These are phyloP conservation scores for Schizothorax lantsangensis DNA, from an alignment of 2,797 vertebrate species.

Conservation along the genomic window DNA sequence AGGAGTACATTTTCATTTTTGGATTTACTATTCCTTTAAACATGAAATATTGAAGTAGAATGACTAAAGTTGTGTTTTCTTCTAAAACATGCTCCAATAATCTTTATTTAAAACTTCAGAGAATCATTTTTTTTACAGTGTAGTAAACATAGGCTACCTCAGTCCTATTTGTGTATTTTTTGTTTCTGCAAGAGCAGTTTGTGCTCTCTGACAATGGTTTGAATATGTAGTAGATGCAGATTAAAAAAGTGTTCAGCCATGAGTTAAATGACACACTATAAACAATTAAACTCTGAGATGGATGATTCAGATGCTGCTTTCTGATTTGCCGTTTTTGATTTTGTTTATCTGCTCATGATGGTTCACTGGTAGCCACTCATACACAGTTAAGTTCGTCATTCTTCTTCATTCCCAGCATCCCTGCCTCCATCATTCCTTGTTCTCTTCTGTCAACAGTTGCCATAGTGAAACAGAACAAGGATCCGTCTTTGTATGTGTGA, in stretches of 20 bases:
- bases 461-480: constrained; percentile 30
- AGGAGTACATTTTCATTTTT: no score
- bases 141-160: background rate
- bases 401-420: background rate
- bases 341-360: constrained; percentile 9
- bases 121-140: background rate
- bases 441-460: constrained; percentile 30
- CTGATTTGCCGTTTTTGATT: background rate
- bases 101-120: background rate
- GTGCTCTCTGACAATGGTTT: background rate
- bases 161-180: background rate
- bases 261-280: constrained; percentile 14
- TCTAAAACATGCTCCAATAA: background rate
- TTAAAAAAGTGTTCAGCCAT: constrained; percentile 13
- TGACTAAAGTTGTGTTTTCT: background rate
- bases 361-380: background rate
- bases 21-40: background rate
- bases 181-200: background rate
- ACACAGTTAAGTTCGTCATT: constrained; percentile 8
- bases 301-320: constrained; percentile 6
- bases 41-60: background rate
- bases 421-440: constrained; percentile 2
- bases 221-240: background rate
- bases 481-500: constrained; percentile 30
- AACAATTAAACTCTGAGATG: constrained; percentile 1